Conservation (phyloP, 2,113 vertebrate species). For the Nyctibius bracteatus region DNA sequence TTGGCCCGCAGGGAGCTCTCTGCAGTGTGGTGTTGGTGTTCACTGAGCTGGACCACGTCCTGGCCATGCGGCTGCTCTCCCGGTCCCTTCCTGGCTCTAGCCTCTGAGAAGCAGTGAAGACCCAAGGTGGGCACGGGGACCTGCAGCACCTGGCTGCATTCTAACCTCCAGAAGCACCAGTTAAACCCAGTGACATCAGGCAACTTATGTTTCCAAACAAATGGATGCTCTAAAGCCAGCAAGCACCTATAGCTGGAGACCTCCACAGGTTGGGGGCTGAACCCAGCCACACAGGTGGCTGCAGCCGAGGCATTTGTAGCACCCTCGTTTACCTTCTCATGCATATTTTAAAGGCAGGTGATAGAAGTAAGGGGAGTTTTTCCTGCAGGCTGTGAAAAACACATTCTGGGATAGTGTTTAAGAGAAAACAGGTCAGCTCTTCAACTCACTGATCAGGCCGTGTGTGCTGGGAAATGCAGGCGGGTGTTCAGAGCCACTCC, state of each 20-base stretch:
- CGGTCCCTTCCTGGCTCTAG: neutral
- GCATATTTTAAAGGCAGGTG: neutral
- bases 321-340: neutral
- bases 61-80: neutral
- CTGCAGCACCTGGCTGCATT: neutral
- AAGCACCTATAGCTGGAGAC: neutral
- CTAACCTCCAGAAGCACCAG: neutral
- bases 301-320: neutral
- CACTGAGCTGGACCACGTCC: rapidly evolving
- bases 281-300: rapidly evolving
- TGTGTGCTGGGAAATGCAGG: neutral
- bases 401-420: neutral
- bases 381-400: neutral
- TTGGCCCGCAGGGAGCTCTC: neutral
- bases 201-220: neutral
- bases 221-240: neutral
- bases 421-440: neutral
- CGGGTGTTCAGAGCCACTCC: neutral
- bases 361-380: neutral
- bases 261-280: neutral
- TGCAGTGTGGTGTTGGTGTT: neutral
- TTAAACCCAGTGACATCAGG: neutral
- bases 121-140: neutral
- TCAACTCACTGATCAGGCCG: neutral
- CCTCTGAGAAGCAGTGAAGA: neutral